Evolutionary conservation across 1,140 invertebrate genomes (phyloP).

Genomic region (Chlorops oryzae): DNA sequence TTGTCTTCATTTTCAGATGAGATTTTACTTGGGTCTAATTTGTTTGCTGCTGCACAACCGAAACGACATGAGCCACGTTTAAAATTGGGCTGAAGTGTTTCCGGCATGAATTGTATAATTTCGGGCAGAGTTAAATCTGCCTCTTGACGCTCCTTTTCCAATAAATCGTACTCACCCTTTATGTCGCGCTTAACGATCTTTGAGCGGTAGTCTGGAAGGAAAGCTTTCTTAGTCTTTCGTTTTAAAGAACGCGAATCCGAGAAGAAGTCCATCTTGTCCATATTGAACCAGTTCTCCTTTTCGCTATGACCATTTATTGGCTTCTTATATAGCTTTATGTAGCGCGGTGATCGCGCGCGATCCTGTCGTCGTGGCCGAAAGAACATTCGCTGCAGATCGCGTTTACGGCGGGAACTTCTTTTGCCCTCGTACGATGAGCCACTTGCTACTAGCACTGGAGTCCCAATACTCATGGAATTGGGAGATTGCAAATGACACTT

Average conservation of each 20-base stretch:
- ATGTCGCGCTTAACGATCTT: constrained; percentile 34
- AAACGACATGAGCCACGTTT: constrained; percentile 33
- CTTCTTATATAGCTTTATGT: constrained; percentile 36
- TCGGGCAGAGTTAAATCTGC: constrained; percentile 36
- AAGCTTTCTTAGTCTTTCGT: constrained; percentile 30
- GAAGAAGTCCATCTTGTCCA: background rate
- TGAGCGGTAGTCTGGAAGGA: background rate
- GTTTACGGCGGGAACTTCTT: constrained; percentile 19
- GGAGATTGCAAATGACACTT: constrained; percentile 1
- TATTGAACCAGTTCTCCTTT: background rate
- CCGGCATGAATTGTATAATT: constrained; percentile 44
- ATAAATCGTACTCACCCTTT: constrained; percentile 39
- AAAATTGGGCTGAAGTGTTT: constrained; percentile 33
- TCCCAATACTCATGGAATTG: constrained; percentile 1
- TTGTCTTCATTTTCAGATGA: no score
- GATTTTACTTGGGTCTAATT: no score
- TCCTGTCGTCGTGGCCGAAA: constrained; percentile 5
- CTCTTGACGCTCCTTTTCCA: constrained; percentile 32
- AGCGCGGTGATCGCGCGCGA: constrained; percentile 27
- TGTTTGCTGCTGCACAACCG: no score
- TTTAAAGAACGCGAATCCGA: no score
- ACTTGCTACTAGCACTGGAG: background rate
- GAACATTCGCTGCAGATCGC: constrained; percentile 22
- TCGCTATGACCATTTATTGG: background rate
- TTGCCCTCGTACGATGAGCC: background rate